A percentile compares a stretch with the other conserved stretches of the same genome.
phyloP scores from a whole-genome alignment of 2,797 vertebrate species.

The Hyperoplus immaculatus region DNA sequence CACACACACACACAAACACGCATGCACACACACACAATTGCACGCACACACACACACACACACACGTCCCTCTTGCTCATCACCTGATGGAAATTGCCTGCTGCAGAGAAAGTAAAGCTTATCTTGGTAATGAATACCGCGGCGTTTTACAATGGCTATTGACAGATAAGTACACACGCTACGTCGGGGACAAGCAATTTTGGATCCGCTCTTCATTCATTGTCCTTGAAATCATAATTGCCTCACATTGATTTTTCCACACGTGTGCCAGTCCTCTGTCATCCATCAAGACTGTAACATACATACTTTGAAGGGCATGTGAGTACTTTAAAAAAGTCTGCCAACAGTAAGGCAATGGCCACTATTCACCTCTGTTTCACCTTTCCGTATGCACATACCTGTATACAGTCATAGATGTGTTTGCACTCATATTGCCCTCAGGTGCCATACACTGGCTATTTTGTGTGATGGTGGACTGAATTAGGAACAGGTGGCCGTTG shows the following conservation, averaged over 20 bases:
- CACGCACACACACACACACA: constrained; percentile 20
- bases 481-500: constrained; percentile 66
- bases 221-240: constrained; percentile 84
- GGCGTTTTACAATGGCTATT: constrained; percentile 75
- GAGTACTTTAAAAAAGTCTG: constrained; percentile 62
- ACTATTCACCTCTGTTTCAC: constrained; percentile 63
- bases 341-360: constrained; percentile 42
- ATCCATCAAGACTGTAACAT: constrained; percentile 48
- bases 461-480: constrained; percentile 51
- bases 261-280: constrained; percentile 52
- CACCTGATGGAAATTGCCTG: constrained; percentile 76
- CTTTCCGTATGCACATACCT: constrained; percentile 34
- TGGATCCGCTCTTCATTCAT: constrained; percentile 74
- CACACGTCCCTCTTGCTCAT: constrained; percentile 55
- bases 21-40: background rate
- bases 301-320: constrained; percentile 69
- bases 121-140: constrained; percentile 83
- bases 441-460: constrained; percentile 36
- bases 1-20: too few species aligned
- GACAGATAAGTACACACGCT: constrained; percentile 75
- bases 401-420: constrained; percentile 19
- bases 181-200: constrained; percentile 76
- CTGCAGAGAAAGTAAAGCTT: constrained; percentile 76
- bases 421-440: constrained; percentile 15
- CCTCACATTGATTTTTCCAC: constrained; percentile 81